Evolutionary conservation across 2,888 invertebrate genomes (phyloP), one percentile per base, ranked within the genome.

Genomic region (Polietes domitor): DNA sequence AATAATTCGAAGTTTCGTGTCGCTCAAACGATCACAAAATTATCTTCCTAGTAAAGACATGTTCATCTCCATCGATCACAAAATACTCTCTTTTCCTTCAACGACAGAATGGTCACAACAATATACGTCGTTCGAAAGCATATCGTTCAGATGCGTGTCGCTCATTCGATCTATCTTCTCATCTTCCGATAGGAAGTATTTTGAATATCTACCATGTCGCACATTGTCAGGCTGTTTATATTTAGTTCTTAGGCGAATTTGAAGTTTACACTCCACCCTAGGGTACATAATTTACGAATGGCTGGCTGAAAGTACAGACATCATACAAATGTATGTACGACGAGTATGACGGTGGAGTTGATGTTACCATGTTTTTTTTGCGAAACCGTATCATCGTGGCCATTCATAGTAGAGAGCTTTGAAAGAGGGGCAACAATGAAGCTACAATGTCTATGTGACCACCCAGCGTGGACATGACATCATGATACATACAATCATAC

Each of bases 391-490:
- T 68, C 68, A 68, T 68, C 21, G 58, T 15, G 12, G 28, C 61
- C 61, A 61, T 28, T 55, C 24, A 55, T 55, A 32, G 63, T 17
- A 50, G 19, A 24, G 24, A 26, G 47, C 6, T 32, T 4, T n/a
- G 47, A n/a, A n/a, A n/a, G 28, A n/a, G 61, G n/a, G 61, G n/a
- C 47, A 47, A 47, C 47, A 47, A 47, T 21, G 68, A 41, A 41
- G 26, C 68, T 43, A 43, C 43, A 73, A 68, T 65, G 76, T 41
- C 68, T 65, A 58, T 65, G 73, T 81, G 80, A 78, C 84, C 84
- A 84, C 84, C 81, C 81, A 84, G 81, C 50, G 73, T 79, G 61
- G 70, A 81, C 76, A 84, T 84, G 84, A 84, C 81, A 81, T 84
- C 84, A 84, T 79, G 84, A 79, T 84, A 81, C 77, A 79, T 84